phyloP scores from a whole-genome alignment of 2,888 invertebrate species.

The Aplocera efformata region DNA sequence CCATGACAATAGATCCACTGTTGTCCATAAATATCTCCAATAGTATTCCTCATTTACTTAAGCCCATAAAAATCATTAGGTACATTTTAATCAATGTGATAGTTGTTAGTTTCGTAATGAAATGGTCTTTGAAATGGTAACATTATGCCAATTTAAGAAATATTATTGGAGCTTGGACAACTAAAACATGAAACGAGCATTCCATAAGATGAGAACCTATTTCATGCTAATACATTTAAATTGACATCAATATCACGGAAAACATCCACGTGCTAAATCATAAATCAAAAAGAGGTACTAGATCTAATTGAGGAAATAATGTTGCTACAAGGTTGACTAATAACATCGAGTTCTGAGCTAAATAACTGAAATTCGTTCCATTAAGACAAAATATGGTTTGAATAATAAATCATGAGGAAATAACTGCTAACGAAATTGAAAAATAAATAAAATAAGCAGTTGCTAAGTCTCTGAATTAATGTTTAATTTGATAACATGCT shows the following conservation, averaged over 20 bases:
- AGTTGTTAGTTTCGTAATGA: not conserved
- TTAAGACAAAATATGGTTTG: not conserved
- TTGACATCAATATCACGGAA: conserved; percentile 4
- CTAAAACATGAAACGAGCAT: conserved; percentile 36
- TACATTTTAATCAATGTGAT: not conserved
- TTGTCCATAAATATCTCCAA: conserved; percentile 53
- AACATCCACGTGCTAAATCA: conserved; percentile 13
- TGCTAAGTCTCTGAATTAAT: conserved; percentile 1
- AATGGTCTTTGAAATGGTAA: not conserved
- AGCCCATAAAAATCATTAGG: conserved; percentile 13
- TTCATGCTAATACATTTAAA: conserved; percentile 19
- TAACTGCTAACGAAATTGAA: conserved; percentile 3
- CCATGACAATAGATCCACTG: conserved; percentile 76
- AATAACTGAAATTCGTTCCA: conserved; percentile 1
- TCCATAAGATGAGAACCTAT: conserved; percentile 16
- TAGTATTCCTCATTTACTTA: conserved; percentile 58
- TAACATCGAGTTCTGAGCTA: conserved; percentile 12
- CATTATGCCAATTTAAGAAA: conserved; percentile 41
- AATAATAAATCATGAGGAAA: conserved; percentile 1
- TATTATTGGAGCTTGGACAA: conserved; percentile 67
- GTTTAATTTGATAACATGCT: conserved; percentile 11
- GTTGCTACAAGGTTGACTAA: conserved; percentile 25
- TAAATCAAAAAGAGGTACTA: conserved; percentile 28
- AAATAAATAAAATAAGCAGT: too few relatives aligned
- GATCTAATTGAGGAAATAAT: conserved; percentile 61